Evolutionary conservation across 2,113 vertebrate genomes (phyloP), one percentile per base, ranked within the genome.

Genomic region (Pseudopipra pipra): DNA sequence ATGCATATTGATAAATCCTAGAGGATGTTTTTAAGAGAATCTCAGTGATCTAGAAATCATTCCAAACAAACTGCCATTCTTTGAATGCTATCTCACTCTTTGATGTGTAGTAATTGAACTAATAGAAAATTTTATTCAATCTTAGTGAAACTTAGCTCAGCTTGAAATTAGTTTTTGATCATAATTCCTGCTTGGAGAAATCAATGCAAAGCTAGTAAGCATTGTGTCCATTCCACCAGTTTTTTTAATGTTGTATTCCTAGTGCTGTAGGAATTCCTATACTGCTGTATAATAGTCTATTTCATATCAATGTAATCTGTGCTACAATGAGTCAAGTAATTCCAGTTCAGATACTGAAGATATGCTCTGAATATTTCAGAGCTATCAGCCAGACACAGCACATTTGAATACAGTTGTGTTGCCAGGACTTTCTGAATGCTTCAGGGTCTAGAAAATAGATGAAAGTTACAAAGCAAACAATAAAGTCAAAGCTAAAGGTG

Each of bases 121-220:
- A 97, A 95, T 55, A 92, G 51, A 96, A 96, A 35, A 62, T 18
- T 81, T 94, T 96, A 95, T 89, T 94, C 87, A 70, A 46, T 92
- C 46, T 55, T 91, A 83, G 52, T 81, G 68, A 97, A 97, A 97
- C 55, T 94, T 93, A 97, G 78, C 84, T 96, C 51, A 24, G 79
- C 73, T 97, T 96, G 94, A 90, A 94, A 97, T 94, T 83, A 94
- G 52, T 65, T 89, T 74, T 97, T 97, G 70, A 97, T 97, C 90
- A 95, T 85, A 96, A 94, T 95, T 94, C 66, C 63, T 95, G 58
- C 79, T 97, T 96, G 72, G 51, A 96, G 76, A 94, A 97, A 96
- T 97, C 89, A 97, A 91, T 95, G 93, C 9, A 14, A 93, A 96
- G 41, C 58, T 93, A 90, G 61, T 72, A 93, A 97, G 63, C 75